phyloP scores from a whole-genome alignment of 2,113 vertebrate genomes.

The Galbula dea region DNA sequence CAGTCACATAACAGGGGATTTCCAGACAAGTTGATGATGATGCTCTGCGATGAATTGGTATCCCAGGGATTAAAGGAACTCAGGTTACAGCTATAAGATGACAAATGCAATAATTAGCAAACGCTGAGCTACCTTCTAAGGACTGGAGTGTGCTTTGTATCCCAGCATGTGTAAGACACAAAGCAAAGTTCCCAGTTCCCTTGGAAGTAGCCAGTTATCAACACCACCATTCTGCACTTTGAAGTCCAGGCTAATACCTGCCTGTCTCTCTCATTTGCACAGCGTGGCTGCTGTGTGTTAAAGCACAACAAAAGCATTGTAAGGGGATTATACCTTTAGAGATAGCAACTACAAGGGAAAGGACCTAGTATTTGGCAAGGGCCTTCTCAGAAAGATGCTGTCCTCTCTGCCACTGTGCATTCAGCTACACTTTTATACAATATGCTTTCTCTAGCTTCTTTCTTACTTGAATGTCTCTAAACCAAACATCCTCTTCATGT shows the following conservation, averaged over 20 bases:
- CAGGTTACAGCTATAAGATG: constrained; percentile 75
- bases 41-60: constrained; percentile 7
- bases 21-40: constrained; percentile 62
- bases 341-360: neutral
- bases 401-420: neutral
- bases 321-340: neutral
- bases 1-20: constrained; percentile 76
- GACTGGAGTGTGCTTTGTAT: neutral
- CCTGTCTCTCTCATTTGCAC: neutral
- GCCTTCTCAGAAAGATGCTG: neutral
- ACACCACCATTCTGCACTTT: neutral
- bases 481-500: neutral
- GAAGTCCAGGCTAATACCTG: neutral
- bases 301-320: neutral
- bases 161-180: neutral
- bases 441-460: neutral
- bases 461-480: neutral
- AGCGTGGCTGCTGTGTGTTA: neutral
- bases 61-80: constrained; percentile 71
- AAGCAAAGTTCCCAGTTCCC: neutral
- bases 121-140: neutral
- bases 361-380: neutral
- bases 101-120: neutral
- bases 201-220: neutral
- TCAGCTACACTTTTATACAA: neutral